Conservation (phyloP, 2,888 invertebrate species). For the Phragmatobia fuliginosa region DNA sequence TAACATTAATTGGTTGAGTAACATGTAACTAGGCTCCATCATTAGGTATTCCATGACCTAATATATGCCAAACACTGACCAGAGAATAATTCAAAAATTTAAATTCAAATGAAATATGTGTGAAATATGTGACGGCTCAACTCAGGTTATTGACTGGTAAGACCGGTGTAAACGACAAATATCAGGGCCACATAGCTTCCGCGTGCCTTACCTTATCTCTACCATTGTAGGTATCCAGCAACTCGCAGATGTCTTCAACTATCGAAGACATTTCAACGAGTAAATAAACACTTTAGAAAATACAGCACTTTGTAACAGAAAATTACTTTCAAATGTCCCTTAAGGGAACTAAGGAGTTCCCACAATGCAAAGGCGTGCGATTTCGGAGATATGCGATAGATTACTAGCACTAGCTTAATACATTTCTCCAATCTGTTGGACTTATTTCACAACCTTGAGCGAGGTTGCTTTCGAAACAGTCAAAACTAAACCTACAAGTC, state of each 20-base stretch:
- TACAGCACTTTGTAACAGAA: slow-evolving; percentile 2
- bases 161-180: slow-evolving; percentile 57
- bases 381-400: slow-evolving; percentile 58
- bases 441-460: slow-evolving; percentile 57
- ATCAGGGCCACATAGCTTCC: slow-evolving; percentile 68
- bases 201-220: slow-evolving; percentile 91
- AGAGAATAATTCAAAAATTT: not conserved
- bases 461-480: slow-evolving; percentile 69
- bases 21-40: not conserved
- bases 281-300: slow-evolving; percentile 22
- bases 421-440: slow-evolving; percentile 70
- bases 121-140: slow-evolving; percentile 1
- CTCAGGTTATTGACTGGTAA: slow-evolving; percentile 56
- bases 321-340: slow-evolving; percentile 57
- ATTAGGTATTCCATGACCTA: not conserved
- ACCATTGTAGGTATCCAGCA: slow-evolving; percentile 93
- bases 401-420: slow-evolving; percentile 75
- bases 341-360: slow-evolving; percentile 14
- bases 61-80: not conserved
- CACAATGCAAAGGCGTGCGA: slow-evolving; percentile 52
- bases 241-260: slow-evolving; percentile 88
- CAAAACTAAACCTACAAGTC: slow-evolving; percentile 49
- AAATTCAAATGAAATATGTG: too few species aligned
- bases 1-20: too few species aligned
- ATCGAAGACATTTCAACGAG: slow-evolving; percentile 69